These are phyloP conservation scores for Aphelenchoides bicaudatus DNA, from an alignment of 2,888 invertebrate species.

Conservation along the genomic window DNA sequence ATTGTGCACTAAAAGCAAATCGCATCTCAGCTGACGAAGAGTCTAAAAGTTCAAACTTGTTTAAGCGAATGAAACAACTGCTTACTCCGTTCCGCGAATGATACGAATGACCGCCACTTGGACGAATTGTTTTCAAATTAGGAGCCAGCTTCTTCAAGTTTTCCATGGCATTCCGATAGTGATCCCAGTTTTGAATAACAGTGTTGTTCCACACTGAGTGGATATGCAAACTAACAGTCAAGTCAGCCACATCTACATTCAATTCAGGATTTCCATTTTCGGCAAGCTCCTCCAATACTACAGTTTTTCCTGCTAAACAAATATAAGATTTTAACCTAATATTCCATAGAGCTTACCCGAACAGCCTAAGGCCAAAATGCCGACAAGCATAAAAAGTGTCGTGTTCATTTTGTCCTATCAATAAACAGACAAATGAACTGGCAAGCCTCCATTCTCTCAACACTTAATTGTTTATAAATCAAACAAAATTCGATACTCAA, in stretches of 20 bases:
- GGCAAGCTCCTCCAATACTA: slow-evolving; percentile 10
- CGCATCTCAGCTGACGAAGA: not conserved
- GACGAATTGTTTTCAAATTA: not conserved
- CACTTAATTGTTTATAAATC: no score
- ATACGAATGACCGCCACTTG: slow-evolving; percentile 6
- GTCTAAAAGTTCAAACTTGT: not conserved
- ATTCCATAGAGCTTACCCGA: no score
- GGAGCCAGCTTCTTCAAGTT: not conserved
- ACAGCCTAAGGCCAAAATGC: no score
- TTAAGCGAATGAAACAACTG: not conserved
- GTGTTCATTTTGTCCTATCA: no score
- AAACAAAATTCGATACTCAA: no score
- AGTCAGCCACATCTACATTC: not conserved
- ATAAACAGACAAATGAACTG: no score
- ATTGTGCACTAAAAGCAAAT: slow-evolving; percentile 6
- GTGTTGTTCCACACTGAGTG: slow-evolving; percentile 11
- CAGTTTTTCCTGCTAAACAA: no score
- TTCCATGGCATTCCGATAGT: not conserved
- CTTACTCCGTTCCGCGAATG: slow-evolving; percentile 10
- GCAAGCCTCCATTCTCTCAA: no score
- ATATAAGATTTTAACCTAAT: no score
- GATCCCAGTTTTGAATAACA: slow-evolving; percentile 1
- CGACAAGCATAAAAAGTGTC: no score
- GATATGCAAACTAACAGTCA: not conserved
- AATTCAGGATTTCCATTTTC: not conserved